These are phyloP conservation scores for Clitarchus hookeri DNA, from an alignment of 2,888 invertebrate species.

Conservation along the genomic window DNA sequence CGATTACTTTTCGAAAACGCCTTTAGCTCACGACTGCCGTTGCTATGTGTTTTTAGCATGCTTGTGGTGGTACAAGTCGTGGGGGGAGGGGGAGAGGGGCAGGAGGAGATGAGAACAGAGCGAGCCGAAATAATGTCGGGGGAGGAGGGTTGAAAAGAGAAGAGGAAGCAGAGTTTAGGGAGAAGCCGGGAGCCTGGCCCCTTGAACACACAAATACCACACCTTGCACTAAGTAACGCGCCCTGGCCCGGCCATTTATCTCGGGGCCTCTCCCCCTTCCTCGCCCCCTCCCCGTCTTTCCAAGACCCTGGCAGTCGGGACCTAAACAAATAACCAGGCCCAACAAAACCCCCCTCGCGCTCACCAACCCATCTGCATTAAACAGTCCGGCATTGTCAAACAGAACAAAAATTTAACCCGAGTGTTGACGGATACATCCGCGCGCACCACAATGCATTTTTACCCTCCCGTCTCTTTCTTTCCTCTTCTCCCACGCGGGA, in stretches of 20 bases:
- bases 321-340: neutral
- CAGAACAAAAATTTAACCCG: neutral
- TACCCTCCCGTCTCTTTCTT: neutral
- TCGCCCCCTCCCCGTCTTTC: neutral
- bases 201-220: conserved; percentile 14
- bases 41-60: neutral
- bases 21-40: no score
- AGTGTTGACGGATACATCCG: conserved; percentile 1
- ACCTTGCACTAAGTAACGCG: neutral
- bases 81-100: neutral
- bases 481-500: neutral
- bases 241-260: neutral
- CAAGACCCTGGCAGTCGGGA: neutral
- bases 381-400: conserved; percentile 14
- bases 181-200: neutral
- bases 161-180: neutral
- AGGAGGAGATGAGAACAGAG: neutral
- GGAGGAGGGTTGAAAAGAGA: neutral
- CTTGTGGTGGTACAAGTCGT: no score
- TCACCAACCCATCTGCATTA: neutral
- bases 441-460: conserved; percentile 14
- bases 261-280: neutral
- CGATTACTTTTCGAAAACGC: no score
- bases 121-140: no score
- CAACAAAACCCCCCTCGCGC: neutral